phyloP scores from a whole-genome alignment of 2,888 invertebrate genomes.

The Stomorhina lunata region DNA sequence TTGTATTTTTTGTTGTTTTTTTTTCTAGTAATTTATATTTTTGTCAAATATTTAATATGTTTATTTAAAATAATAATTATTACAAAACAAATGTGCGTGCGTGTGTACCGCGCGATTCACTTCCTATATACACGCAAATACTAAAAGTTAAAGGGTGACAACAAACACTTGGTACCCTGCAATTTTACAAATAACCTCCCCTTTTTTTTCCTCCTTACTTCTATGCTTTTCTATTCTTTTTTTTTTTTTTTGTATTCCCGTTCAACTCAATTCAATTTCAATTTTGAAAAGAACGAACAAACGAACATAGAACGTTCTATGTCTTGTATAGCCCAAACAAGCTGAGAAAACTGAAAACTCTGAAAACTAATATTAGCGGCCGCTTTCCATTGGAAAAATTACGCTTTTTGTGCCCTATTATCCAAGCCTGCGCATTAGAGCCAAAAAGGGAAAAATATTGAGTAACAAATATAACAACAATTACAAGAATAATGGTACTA shows the following conservation, averaged over 20 bases:
- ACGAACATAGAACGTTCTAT: background rate
- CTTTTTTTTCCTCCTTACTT: conserved; percentile 19
- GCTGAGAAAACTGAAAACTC: conserved; percentile 24
- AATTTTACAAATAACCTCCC: conserved; percentile 64
- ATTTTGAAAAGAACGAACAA: background rate
- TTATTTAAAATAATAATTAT: conserved; percentile 43
- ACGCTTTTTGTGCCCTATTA: conserved; percentile 11
- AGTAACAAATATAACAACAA: conserved; percentile 14
- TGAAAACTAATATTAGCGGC: conserved; percentile 50
- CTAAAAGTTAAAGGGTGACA: conserved; percentile 69
- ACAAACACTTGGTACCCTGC: conserved; percentile 68
- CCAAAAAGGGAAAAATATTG: conserved; percentile 14
- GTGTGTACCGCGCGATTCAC: conserved; percentile 65
- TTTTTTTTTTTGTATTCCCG: too few species aligned
- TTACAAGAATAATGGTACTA: conserved; percentile 12
- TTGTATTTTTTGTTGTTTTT: conserved; percentile 14
- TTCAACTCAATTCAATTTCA: too few species aligned
- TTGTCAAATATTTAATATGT: conserved; percentile 1
- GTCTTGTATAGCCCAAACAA: conserved; percentile 6
- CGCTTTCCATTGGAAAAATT: conserved; percentile 56
- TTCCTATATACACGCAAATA: conserved; percentile 68
- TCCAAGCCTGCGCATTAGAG: conserved; percentile 25
- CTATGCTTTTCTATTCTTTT: too few species aligned
- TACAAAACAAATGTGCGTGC: conserved; percentile 58
- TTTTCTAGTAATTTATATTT: conserved; percentile 34